phyloP scores from a whole-genome alignment of 2,888 invertebrate genomes.

The Piscicola geometra region DNA sequence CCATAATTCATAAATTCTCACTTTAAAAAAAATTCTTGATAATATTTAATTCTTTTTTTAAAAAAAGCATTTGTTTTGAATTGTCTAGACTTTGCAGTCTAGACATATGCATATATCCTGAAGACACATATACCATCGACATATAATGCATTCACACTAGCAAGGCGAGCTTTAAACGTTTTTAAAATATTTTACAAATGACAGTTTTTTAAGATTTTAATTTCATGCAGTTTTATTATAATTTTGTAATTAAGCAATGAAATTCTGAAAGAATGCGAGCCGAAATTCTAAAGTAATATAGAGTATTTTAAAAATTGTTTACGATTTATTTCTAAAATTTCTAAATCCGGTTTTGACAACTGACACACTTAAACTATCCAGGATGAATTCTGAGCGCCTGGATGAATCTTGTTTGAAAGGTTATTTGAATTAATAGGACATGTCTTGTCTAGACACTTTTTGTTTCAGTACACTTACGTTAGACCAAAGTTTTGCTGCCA shows the following conservation, averaged over 20 bases:
- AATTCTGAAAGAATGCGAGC: not conserved
- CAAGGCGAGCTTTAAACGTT: constrained; percentile 9
- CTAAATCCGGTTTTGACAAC: not conserved
- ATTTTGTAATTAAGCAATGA: not conserved
- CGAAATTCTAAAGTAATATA: not conserved
- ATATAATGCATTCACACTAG: not conserved
- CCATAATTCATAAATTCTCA: too few species aligned
- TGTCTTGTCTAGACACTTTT: constrained; percentile 4
- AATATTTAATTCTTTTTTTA: not conserved
- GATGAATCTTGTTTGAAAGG: not conserved
- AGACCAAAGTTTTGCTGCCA: constrained; percentile 16
- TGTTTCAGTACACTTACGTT: not conserved
- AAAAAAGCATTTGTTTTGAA: not conserved
- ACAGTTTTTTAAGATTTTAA: not conserved
- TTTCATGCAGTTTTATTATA: not conserved
- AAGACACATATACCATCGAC: not conserved
- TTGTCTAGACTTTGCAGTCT: not conserved
- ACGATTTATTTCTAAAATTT: not conserved
- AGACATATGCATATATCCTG: not conserved
- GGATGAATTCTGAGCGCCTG: not conserved
- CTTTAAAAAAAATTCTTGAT: not conserved
- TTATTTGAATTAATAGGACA: constrained; percentile 13
- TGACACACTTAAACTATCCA: not conserved
- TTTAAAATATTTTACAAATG: not conserved
- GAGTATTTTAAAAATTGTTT: too few species aligned